Percentiles rank a stretch among this genome's conserved stretches.
phyloP scores from a whole-genome alignment of 2,113 vertebrate genomes.

The Geothlypis trichas region DNA sequence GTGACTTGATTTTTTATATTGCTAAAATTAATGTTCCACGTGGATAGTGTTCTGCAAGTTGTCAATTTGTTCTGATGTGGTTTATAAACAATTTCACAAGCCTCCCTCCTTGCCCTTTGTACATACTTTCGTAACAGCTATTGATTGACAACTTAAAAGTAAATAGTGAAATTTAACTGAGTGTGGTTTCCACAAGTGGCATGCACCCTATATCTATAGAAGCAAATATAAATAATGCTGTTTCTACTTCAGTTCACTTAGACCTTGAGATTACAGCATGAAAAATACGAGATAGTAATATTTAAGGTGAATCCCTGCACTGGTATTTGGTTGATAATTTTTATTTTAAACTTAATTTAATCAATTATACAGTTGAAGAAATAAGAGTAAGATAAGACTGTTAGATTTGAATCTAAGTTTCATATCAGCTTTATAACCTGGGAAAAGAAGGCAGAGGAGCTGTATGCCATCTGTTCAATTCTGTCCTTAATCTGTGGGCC shows the following conservation, averaged over 20 bases:
- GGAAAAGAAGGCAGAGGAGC: background rate
- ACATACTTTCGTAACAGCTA: slow-evolving; percentile 56
- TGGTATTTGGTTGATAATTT: background rate
- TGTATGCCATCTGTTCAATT: slow-evolving; percentile 2
- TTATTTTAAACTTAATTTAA: background rate
- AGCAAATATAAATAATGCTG: background rate
- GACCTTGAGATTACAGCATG: background rate
- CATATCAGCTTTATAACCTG: background rate
- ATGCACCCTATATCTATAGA: background rate
- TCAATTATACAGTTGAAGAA: background rate
- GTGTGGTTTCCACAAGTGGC: background rate
- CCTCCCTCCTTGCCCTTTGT: slow-evolving; percentile 47
- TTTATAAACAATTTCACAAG: slow-evolving; percentile 60
- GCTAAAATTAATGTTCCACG: slow-evolving; percentile 42
- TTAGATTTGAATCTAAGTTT: background rate
- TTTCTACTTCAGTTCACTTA: background rate
- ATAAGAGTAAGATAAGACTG: background rate
- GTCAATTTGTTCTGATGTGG: slow-evolving; percentile 39
- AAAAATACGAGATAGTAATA: background rate
- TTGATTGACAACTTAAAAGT: slow-evolving; percentile 52
- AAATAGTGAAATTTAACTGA: slow-evolving; percentile 46
- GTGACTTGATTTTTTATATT: background rate
- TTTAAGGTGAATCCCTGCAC: background rate
- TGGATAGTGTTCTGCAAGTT: slow-evolving; percentile 19
- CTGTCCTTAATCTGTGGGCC: background rate